Evolutionary conservation across 1,140 invertebrate species (phyloP).

Genomic region (Physella acuta): DNA sequence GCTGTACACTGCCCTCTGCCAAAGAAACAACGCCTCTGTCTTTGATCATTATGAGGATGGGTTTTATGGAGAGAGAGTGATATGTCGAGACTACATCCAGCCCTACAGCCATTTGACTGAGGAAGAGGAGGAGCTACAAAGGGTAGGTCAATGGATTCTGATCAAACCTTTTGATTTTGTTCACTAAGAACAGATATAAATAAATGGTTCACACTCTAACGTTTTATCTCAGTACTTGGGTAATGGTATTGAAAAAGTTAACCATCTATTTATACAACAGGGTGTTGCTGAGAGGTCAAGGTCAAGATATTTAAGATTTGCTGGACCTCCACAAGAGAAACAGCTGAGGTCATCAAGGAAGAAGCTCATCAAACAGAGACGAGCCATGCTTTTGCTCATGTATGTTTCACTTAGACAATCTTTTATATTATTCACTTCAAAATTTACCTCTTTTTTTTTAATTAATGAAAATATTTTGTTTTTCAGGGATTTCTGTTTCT

Average conservation of each 20-base stretch:
- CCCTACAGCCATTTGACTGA: slow-evolving; percentile 37
- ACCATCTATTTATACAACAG: slow-evolving; percentile 30
- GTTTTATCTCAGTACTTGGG: too few relatives aligned
- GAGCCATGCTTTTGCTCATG: slow-evolving; percentile 47
- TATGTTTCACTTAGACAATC: slow-evolving; percentile 27
- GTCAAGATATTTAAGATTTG: slow-evolving; percentile 57
- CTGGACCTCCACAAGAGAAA: slow-evolving; percentile 57
- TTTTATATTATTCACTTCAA: too few relatives aligned
- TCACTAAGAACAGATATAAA: too few relatives aligned
- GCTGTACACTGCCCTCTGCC: slow-evolving; percentile 40
- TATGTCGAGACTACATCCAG: slow-evolving; percentile 28
- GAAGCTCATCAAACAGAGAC: slow-evolving; percentile 55
- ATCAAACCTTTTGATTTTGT: too few relatives aligned
- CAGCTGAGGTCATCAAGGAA: slow-evolving; percentile 55
- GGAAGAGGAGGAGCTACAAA: slow-evolving; percentile 48
- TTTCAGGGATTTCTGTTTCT: slow-evolving; percentile 42
- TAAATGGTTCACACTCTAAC: too few relatives aligned
- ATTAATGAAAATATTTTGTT: slow-evolving; percentile 5
- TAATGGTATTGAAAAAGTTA: too few relatives aligned
- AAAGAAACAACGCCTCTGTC: slow-evolving; percentile 46
- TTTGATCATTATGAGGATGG: slow-evolving; percentile 48
- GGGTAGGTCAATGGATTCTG: slow-evolving; percentile 31
- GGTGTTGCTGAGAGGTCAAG: slow-evolving; percentile 55
- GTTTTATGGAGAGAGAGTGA: slow-evolving; percentile 38
- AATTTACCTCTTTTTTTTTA: not conserved